phyloP scores from a whole-genome alignment of 2,888 invertebrate genomes.

The Calliphora vomitoria region DNA sequence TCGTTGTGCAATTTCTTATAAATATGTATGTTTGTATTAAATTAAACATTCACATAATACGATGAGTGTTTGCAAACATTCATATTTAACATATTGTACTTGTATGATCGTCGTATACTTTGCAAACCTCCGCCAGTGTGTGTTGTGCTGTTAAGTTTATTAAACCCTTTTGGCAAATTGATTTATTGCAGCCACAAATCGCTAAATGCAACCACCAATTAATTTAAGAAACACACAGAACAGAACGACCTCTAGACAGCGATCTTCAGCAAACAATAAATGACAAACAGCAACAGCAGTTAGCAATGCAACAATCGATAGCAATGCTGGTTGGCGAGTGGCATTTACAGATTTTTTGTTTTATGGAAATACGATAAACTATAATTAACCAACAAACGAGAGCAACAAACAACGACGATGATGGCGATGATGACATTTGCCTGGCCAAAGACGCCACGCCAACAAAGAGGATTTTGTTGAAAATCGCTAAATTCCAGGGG shows the following conservation, averaged over 20 bases:
- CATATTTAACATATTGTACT: constrained; percentile 34
- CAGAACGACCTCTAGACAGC: constrained; percentile 54
- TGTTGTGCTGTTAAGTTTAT: constrained; percentile 31
- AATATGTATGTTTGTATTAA: constrained; percentile 33
- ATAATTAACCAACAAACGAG: constrained; percentile 80
- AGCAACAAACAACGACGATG: constrained; percentile 52
- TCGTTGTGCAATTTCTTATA: constrained; percentile 25
- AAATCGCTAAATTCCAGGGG: constrained; percentile 56
- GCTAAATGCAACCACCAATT: constrained; percentile 80
- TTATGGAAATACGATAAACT: constrained; percentile 83
- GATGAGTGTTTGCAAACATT: background rate
- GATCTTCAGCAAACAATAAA: constrained; percentile 68
- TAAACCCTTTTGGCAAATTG: constrained; percentile 76
- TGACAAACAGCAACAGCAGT: constrained; percentile 58
- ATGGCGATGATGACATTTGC: constrained; percentile 64
- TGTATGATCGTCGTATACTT: background rate
- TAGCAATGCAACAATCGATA: constrained; percentile 16
- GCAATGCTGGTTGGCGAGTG: constrained; percentile 2
- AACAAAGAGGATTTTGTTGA: constrained; percentile 19
- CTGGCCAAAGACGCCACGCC: constrained; percentile 26
- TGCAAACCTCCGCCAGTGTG: background rate
- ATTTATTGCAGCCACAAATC: constrained; percentile 80
- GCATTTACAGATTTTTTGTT: constrained; percentile 49
- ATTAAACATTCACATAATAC: constrained; percentile 11
- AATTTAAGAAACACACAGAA: constrained; percentile 70